These are phyloP conservation scores for Carcharodon carcharias DNA, from an alignment of 2,797 vertebrate genomes.

Conservation along the genomic window DNA sequence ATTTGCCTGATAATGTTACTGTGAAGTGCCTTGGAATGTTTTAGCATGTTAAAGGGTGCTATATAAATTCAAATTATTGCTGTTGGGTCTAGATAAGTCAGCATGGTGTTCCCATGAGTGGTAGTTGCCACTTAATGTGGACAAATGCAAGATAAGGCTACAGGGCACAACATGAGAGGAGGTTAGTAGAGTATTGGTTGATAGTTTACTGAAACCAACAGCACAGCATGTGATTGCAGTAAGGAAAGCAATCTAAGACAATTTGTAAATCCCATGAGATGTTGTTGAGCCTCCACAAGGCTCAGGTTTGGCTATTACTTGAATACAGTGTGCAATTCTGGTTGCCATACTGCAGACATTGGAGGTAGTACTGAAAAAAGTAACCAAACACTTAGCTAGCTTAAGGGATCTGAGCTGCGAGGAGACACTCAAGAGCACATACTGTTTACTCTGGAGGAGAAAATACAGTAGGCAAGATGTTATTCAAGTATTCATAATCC, in stretches of 20 bases:
- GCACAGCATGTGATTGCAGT: neutral
- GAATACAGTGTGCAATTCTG: neutral
- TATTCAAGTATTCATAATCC: neutral
- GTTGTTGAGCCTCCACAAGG: neutral
- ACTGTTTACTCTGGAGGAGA: neutral
- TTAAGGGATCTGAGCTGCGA: neutral
- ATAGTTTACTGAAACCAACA: neutral
- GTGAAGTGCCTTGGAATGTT: neutral
- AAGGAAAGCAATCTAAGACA: neutral
- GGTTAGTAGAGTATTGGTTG: neutral
- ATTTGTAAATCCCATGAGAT: neutral
- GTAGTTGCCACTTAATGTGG: neutral
- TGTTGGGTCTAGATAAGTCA: neutral
- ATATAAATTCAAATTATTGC: neutral
- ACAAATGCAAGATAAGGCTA: neutral
- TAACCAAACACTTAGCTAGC: neutral
- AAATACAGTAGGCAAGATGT: neutral
- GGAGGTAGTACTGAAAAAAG: neutral
- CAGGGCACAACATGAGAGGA: neutral
- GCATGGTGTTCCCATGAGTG: neutral
- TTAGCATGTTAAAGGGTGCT: neutral
- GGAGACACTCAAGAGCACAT: neutral
- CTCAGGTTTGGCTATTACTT: neutral
- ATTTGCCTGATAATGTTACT: neutral
- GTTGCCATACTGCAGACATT: neutral